A percentile compares a stretch with the other conserved stretches of the same genome.
phyloP scores from a whole-genome alignment of 1,140 invertebrate species.

The Holotrichia oblita region DNA sequence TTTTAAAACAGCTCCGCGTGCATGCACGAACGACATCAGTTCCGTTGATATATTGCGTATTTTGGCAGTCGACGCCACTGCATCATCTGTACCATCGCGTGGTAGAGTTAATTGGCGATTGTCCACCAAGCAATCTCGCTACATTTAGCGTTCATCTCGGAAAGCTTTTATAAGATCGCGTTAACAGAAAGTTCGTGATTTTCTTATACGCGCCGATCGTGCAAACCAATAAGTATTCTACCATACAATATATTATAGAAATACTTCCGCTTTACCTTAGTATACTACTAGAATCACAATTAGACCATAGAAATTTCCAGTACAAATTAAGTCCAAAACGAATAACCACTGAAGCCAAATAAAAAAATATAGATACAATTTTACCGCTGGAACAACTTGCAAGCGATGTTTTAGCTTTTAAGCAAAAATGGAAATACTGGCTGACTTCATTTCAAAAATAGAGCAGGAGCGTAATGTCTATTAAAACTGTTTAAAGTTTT shows the following conservation, averaged over 20 bases:
- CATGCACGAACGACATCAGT: constrained; percentile 4
- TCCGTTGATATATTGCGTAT: constrained; percentile 37
- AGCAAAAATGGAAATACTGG: no score
- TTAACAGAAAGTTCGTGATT: constrained; percentile 36
- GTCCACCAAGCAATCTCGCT: neutral
- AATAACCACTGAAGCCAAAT: no score
- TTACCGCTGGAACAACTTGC: neutral
- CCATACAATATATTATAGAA: neutral
- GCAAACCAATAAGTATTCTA: neutral
- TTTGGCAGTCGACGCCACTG: constrained; percentile 38
- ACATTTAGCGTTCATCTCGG: constrained; percentile 26
- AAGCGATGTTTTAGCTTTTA: no score
- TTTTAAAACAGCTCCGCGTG: neutral
- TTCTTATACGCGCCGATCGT: neutral
- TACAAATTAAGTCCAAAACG: neutral
- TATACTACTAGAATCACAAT: no score
- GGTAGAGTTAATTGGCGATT: constrained; percentile 39
- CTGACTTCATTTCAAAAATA: no score
- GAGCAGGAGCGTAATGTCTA: no score
- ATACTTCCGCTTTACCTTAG: no score
- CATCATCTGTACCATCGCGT: constrained; percentile 8
- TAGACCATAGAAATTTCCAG: no score
- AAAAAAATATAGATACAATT: neutral
- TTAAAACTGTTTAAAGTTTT: no score
- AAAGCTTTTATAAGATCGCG: constrained; percentile 13